Conservation (phyloP, 2,888 invertebrate genomes). For the Blastobasis lacticolella region DNA sequence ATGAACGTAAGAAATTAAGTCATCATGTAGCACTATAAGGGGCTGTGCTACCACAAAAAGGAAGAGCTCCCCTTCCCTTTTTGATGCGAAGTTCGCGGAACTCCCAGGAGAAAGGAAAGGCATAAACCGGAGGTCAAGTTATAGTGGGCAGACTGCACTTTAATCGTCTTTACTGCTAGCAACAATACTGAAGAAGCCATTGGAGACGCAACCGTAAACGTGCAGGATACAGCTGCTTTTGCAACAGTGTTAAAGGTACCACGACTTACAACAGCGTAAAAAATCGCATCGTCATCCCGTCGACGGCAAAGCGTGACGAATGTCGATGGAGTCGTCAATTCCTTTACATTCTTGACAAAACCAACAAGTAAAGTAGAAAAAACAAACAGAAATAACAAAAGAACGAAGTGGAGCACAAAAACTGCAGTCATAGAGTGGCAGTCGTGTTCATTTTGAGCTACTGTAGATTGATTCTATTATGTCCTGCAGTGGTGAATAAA, state of each 20-base stretch:
- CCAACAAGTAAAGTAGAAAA: conserved; percentile 59
- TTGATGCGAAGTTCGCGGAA: too few relatives aligned
- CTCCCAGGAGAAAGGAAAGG: too few relatives aligned
- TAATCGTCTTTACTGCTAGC: conserved; percentile 30
- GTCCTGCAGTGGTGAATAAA: too few relatives aligned
- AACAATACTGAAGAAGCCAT: conserved; percentile 4
- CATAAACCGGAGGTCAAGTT: neutral
- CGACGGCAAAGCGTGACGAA: conserved; percentile 59
- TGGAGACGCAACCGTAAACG: too few relatives aligned
- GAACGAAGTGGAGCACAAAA: conserved; percentile 12
- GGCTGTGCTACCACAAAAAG: conserved; percentile 32
- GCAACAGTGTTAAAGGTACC: neutral
- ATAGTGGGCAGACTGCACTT: conserved; percentile 7
- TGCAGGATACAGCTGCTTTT: neutral
- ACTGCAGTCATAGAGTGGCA: conserved; percentile 5
- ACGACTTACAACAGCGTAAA: conserved; percentile 33
- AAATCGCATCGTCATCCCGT: conserved; percentile 61
- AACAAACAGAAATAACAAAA: conserved; percentile 32
- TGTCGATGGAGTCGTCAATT: conserved; percentile 63
- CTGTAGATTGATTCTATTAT: too few relatives aligned
- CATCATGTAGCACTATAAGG: conserved; percentile 55
- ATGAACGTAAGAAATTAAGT: conserved; percentile 55
- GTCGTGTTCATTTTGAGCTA: neutral
- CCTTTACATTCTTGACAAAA: conserved; percentile 61
- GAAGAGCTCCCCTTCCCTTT: too few relatives aligned